Evolutionary conservation across 2,113 vertebrate genomes (phyloP), one percentile per base, ranked within the genome.

Genomic region (Pyxicephalus adspersus): DNA sequence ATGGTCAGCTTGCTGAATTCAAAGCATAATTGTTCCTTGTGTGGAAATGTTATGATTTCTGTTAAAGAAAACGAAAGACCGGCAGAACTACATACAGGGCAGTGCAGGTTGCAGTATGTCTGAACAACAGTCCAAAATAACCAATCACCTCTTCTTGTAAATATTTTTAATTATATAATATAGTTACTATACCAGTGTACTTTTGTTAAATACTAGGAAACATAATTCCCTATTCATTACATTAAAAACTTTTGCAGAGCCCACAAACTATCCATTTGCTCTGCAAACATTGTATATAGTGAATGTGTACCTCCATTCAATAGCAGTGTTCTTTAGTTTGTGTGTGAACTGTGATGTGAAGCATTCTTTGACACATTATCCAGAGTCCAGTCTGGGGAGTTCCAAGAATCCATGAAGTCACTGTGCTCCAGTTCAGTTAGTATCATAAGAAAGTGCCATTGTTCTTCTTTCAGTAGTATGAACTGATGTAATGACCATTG

Each of bases 381-480:
- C 45, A 74, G 57, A 34, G 65, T 22, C 22, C 77, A 74, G 58
- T 16, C 29, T 68, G 83, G 25, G 20, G 66, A 15, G 23, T 65
- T 84, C 81, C 64, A 64, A 68, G 52, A 84, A 64, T 22, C 65
- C 0, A 4, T 76, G 55, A 85, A 86, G 83, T 0, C 0, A 0
- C 72, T 80, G 82, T 82, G 83, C 29, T 25, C 7, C 76, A 2
- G 26, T 57, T 1, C n/a, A 64, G 26, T 80, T 55, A 0, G 0
- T 84, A 60, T 68, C 66, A 72, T 0, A 0, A 78, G 28, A 66
- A 64, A 26, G 3, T 81, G 57, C 3, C 64, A 70, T 85, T 89
- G 77, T 86, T 84, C 76, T 84, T 34, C 38, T 76, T 76, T 17
- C 34, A 2, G 31, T 73, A 76, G n/a, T 17, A 11, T 79, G 78